A percentile compares a stretch with the other conserved stretches of the same genome.
Evolutionary conservation across 2,797 vertebrate species (phyloP).

Genomic region (Darevskia nairensis): DNA sequence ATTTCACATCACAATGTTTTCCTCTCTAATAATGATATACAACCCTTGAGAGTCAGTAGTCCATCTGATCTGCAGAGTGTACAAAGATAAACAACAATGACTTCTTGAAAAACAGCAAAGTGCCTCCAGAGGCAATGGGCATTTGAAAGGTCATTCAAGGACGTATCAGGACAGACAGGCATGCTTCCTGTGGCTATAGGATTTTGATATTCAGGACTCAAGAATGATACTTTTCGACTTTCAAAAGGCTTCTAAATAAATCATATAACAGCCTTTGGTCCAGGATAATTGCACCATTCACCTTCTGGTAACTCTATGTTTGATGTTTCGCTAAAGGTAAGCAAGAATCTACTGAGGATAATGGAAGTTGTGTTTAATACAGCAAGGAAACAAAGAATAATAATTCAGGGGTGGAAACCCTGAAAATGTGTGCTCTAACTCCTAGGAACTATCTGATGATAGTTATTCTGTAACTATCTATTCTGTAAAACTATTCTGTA

Average conservation of each 20-base stretch:
- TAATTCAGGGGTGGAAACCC: neutral
- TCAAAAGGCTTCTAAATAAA: neutral
- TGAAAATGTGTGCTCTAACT: neutral
- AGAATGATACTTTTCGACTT: neutral
- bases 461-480: no score
- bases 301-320: no score
- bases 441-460: no score
- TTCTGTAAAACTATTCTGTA: no score
- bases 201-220: neutral
- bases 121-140: neutral
- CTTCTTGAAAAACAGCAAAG: neutral
- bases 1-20: neutral
- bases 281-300: neutral
- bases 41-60: neutral
- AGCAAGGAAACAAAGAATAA: neutral
- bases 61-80: neutral
- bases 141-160: neutral
- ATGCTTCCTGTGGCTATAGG: no score
- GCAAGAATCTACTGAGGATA: neutral
- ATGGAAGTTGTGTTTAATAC: no score
- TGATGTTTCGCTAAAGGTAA: neutral
- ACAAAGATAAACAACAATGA: neutral
- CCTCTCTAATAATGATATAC: no score
- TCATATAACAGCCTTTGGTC: neutral
- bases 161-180: neutral